Evolutionary conservation across 2,888 invertebrate genomes (phyloP).

Genomic region (Ennomos quercinarius): DNA sequence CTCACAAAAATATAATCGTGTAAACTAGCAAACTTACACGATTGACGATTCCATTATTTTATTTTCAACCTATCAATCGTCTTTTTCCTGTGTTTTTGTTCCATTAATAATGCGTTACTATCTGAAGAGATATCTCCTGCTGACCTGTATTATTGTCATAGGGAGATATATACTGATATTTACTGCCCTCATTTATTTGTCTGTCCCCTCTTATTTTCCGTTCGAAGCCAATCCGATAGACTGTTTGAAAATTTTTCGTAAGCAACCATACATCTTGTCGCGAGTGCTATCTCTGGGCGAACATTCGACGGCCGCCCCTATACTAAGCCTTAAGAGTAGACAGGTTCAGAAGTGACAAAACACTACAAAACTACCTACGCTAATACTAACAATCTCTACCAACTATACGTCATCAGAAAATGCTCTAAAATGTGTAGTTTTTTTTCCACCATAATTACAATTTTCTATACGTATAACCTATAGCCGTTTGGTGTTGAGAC

Average conservation of each 20-base stretch:
- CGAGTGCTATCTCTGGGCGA: conserved; percentile 83
- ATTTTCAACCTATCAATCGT: conserved; percentile 69
- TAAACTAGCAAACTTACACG: conserved; percentile 60
- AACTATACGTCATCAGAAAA: no score
- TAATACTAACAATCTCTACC: no score
- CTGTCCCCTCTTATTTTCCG: conserved; percentile 85
- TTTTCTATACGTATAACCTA: no score
- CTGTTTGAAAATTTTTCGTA: conserved; percentile 85
- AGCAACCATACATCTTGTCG: conserved; percentile 85
- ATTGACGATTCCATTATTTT: conserved; percentile 69
- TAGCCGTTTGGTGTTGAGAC: no score
- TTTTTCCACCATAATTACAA: no score
- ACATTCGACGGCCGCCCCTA: conserved; percentile 83
- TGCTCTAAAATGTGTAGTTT: no score
- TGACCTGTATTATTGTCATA: conserved; percentile 86
- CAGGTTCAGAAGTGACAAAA: conserved; percentile 13
- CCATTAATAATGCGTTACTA: conserved; percentile 81
- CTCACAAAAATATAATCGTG: conserved; percentile 36
- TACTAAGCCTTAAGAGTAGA: conserved; percentile 61
- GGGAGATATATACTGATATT: conserved; percentile 82
- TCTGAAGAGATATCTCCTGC: conserved; percentile 81
- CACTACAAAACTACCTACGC: no score
- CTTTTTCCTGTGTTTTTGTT: conserved; percentile 80
- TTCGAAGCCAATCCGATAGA: conserved; percentile 84
- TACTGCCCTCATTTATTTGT: conserved; percentile 83